Percentiles rank a stretch among this genome's conserved stretches.
Evolutionary conservation across 2,888 invertebrate species (phyloP).

Genomic region (Crioceris asparagi): DNA sequence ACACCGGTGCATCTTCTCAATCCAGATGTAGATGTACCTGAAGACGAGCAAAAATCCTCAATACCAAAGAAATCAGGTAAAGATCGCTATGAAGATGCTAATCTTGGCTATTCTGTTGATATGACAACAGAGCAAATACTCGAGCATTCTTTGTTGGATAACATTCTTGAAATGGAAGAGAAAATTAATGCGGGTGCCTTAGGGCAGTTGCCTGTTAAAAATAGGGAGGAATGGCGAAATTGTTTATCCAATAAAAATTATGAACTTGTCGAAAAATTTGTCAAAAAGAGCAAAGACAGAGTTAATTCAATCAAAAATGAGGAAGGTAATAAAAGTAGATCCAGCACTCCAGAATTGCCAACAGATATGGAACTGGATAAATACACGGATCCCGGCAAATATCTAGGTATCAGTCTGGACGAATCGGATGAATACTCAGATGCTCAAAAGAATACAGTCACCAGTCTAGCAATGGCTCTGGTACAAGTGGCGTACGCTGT

Average conservation of each 20-base stretch:
- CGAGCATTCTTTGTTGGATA: conserved; percentile 66
- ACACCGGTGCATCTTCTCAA: conserved; percentile 28
- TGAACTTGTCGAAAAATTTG: conserved; percentile 24
- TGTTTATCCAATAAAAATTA: conserved; percentile 28
- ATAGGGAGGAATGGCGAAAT: conserved; percentile 45
- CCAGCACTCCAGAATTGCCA: conserved; percentile 38
- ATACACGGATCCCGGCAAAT: conserved; percentile 42
- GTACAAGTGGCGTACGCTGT: conserved; percentile 77
- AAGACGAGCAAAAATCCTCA: conserved; percentile 30
- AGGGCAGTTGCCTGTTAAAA: conserved; percentile 66
- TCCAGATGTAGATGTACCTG: conserved; percentile 14
- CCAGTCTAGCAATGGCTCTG: conserved; percentile 68
- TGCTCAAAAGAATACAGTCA: conserved; percentile 43
- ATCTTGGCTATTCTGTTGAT: conserved; percentile 53
- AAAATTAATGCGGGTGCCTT: conserved; percentile 76
- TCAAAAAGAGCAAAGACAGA: conserved; percentile 28
- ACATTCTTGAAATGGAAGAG: conserved; percentile 79
- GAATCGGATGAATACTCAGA: conserved; percentile 16
- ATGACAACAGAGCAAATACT: conserved; percentile 55
- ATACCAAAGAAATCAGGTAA: conserved; percentile 37
- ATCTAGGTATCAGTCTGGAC: conserved; percentile 32
- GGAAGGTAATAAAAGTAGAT: conserved; percentile 30
- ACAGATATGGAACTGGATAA: conserved; percentile 16
- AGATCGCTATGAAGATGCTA: conserved; percentile 46
- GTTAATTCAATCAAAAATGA: conserved; percentile 9